A percentile compares a stretch with the other conserved stretches of the same genome.
Conservation (phyloP, 2,888 invertebrate genomes). For the Exocentrus adspersus region DNA sequence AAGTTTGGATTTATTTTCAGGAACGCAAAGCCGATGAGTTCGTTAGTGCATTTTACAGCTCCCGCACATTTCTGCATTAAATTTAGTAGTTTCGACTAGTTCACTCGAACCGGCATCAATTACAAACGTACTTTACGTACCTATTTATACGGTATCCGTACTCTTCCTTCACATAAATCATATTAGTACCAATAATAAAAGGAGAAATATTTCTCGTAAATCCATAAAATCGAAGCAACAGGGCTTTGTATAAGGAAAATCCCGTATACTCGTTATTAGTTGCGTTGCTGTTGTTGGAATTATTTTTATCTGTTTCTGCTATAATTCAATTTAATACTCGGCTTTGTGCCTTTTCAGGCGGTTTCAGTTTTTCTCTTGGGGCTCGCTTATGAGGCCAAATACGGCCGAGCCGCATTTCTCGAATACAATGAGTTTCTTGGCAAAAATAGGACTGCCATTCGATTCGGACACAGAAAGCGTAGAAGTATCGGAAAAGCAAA, state of each 20-base stretch:
- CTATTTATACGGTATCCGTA: background rate
- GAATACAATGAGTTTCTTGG: slow-evolving; percentile 23
- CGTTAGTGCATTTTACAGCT: too few relatives aligned
- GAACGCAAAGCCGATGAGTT: too few relatives aligned
- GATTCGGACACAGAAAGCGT: background rate
- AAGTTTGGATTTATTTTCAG: too few relatives aligned
- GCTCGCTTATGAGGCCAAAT: slow-evolving; percentile 21
- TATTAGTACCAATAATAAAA: background rate
- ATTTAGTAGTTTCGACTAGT: background rate
- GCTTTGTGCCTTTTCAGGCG: slow-evolving; percentile 15
- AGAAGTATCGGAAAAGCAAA: too few relatives aligned
- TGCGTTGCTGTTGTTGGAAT: background rate
- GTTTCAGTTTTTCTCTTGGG: slow-evolving; percentile 22
- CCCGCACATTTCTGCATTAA: too few relatives aligned
- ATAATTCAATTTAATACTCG: slow-evolving; percentile 25
- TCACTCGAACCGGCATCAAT: background rate
- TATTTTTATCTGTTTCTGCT: slow-evolving; percentile 10
- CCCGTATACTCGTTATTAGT: slow-evolving; percentile 4
- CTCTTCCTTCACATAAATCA: background rate
- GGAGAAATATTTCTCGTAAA: background rate
- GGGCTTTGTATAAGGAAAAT: slow-evolving; percentile 3
- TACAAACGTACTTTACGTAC: background rate
- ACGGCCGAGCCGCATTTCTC: slow-evolving; percentile 29
- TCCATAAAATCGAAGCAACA: background rate
- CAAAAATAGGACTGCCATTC: slow-evolving; percentile 13